phyloP scores from a whole-genome alignment of 2,797 vertebrate genomes.

The Melanotaenia parkinsoni region DNA sequence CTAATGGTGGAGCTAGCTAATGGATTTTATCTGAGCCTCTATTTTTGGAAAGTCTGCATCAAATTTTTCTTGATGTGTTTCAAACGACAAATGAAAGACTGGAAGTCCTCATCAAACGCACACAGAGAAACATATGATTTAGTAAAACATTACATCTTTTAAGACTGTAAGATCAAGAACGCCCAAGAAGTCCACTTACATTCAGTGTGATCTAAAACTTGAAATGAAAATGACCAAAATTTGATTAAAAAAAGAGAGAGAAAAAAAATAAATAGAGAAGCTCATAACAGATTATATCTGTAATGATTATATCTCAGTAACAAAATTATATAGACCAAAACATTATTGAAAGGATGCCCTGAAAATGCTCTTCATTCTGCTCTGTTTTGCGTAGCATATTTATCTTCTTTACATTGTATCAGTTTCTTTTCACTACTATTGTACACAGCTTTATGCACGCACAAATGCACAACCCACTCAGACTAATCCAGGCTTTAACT shows the following conservation, averaged over 20 bases:
- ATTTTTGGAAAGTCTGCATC: constrained; percentile 48
- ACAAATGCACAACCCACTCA: constrained; percentile 72
- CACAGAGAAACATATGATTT: constrained; percentile 50
- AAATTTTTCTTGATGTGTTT: constrained; percentile 33
- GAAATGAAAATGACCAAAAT: constrained; percentile 38
- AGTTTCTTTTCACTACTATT: constrained; percentile 75
- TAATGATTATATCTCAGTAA: constrained; percentile 41
- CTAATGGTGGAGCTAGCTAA: constrained; percentile 28
- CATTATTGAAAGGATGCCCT: constrained; percentile 66
- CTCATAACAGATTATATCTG: constrained; percentile 54
- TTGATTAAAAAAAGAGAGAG: too few relatives aligned
- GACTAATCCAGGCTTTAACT: constrained; percentile 66
- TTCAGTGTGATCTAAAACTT: constrained; percentile 71
- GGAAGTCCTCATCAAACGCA: constrained; percentile 62
- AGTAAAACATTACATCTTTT: constrained; percentile 67
- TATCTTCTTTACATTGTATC: constrained; percentile 73
- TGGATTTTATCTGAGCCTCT: constrained; percentile 26
- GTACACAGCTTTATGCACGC: constrained; percentile 78
- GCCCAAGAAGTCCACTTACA: constrained; percentile 70
- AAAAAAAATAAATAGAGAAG: constrained; percentile 18
- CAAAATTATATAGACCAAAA: constrained; percentile 52
- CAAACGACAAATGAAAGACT: constrained; percentile 54
- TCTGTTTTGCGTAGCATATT: constrained; percentile 77
- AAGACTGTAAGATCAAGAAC: constrained; percentile 59
- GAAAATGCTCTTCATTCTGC: constrained; percentile 78